These are phyloP conservation scores for Lathronympha strigana DNA, from an alignment of 2,888 invertebrate species.

Conservation along the genomic window DNA sequence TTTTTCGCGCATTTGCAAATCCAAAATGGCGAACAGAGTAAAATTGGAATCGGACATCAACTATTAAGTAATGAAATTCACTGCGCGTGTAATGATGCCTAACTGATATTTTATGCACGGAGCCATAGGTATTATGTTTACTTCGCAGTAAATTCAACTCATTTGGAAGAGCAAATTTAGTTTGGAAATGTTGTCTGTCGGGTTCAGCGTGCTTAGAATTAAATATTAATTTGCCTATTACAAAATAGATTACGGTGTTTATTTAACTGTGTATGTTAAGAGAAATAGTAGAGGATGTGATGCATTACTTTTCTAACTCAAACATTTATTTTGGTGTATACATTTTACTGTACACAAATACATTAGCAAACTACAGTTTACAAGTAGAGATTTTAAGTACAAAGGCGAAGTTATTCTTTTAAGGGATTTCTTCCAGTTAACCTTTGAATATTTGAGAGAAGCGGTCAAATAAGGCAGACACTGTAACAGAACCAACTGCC, in stretches of 20 bases:
- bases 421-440: too few relatives aligned
- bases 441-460: too few relatives aligned
- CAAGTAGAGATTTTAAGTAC: too few relatives aligned
- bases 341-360: too few relatives aligned
- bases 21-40: slow-evolving; percentile 18
- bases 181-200: not conserved
- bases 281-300: too few relatives aligned
- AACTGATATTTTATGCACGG: slow-evolving; percentile 26
- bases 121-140: slow-evolving; percentile 23
- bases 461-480: too few relatives aligned
- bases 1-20: slow-evolving; percentile 4
- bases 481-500: too few relatives aligned
- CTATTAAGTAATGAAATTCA: slow-evolving; percentile 26
- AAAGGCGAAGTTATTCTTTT: too few relatives aligned
- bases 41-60: slow-evolving; percentile 27
- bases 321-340: too few relatives aligned
- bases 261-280: not conserved
- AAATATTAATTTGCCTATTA: not conserved
- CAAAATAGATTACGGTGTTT: not conserved
- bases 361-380: too few relatives aligned
- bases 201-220: not conserved
- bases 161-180: slow-evolving; percentile 23
- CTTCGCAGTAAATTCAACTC: slow-evolving; percentile 4
- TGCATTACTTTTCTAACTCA: too few relatives aligned
- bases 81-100: not conserved